Evolutionary conservation across 2,797 vertebrate species (phyloP).

Genomic region (Huso huso): DNA sequence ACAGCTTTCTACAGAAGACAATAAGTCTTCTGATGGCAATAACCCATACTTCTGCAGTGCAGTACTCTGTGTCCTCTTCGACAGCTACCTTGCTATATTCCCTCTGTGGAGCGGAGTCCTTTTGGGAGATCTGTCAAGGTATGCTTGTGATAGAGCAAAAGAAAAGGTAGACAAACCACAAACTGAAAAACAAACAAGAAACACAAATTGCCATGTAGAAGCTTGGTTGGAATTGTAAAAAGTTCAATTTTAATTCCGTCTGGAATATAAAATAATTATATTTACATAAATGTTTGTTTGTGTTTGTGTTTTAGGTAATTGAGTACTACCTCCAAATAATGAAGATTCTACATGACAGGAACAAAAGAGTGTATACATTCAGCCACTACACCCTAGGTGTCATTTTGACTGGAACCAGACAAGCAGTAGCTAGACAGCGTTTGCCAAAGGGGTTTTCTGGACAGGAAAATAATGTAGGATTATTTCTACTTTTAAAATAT

Average conservation of each 20-base stretch:
- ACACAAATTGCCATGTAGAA: conserved; percentile 21
- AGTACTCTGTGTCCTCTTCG: background rate
- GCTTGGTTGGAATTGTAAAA: conserved; percentile 16
- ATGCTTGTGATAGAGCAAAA: conserved; percentile 2
- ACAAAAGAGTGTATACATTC: too few relatives aligned
- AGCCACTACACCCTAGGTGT: too few relatives aligned
- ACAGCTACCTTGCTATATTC: conserved; percentile 12
- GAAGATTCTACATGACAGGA: too few relatives aligned
- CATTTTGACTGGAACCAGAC: too few relatives aligned
- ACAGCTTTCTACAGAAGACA: background rate
- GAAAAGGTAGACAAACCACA: background rate
- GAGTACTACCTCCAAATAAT: too few relatives aligned
- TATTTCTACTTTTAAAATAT: too few relatives aligned
- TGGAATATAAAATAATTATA: too few relatives aligned
- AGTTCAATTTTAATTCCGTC: conserved; percentile 7
- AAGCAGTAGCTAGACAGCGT: too few relatives aligned
- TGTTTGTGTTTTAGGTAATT: too few relatives aligned
- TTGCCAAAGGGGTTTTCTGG: too few relatives aligned
- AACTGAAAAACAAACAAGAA: background rate
- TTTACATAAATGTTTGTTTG: too few relatives aligned
- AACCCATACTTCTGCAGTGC: conserved; percentile 11
- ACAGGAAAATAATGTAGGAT: too few relatives aligned
- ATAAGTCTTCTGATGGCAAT: background rate
- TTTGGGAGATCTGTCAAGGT: conserved; percentile 11
- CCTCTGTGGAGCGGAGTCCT: conserved; percentile 18